phyloP scores from a whole-genome alignment of 2,113 vertebrate species.

The Raja brachyura region DNA sequence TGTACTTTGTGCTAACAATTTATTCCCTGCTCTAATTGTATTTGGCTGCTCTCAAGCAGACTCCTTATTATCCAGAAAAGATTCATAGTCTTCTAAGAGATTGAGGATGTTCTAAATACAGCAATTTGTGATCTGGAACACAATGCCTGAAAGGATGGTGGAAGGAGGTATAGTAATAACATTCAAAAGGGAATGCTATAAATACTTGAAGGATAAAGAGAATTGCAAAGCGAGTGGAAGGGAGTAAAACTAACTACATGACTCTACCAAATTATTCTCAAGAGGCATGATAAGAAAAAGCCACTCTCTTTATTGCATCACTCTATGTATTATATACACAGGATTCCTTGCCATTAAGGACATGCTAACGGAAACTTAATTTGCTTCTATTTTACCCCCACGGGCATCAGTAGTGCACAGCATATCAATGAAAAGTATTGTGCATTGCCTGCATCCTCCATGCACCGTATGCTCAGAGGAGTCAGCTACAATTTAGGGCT shows the following conservation, averaged over 20 bases:
- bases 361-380: neutral
- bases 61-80: neutral
- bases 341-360: neutral
- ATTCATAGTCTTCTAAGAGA: neutral
- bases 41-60: neutral
- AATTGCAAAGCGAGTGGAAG: neutral
- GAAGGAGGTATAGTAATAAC: neutral
- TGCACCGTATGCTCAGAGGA: no score
- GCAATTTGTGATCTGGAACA: neutral
- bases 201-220: neutral
- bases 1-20: neutral
- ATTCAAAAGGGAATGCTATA: neutral
- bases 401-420: no score
- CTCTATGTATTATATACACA: neutral
- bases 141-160: neutral
- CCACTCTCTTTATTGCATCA: neutral
- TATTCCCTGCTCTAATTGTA: neutral
- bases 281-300: neutral
- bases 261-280: neutral
- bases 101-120: neutral
- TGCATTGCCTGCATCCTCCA: no score
- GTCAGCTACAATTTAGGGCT: no score
- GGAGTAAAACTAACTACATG: neutral
- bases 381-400: neutral
- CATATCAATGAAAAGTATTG: no score